These are phyloP conservation scores for Manis javanica DNA, from an alignment of 2,797 vertebrate species.

Conservation along the genomic window DNA sequence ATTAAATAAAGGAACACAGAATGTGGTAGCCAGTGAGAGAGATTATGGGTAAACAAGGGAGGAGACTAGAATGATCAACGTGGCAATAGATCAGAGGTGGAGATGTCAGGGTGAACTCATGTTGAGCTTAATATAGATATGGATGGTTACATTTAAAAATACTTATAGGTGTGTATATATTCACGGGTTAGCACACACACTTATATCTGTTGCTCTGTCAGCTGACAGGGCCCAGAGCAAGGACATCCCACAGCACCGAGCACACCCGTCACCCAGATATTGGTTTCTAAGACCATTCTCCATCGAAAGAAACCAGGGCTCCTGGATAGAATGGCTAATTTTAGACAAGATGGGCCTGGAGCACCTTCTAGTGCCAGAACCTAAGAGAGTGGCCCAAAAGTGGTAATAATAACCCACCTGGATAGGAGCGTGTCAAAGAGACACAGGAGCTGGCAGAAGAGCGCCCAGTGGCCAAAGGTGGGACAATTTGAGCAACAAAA, in stretches of 20 bases:
- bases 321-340: fast-evolving
- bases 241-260: fast-evolving
- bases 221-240: neutral
- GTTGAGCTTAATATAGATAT: too few relatives aligned
- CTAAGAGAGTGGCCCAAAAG: neutral
- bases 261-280: neutral
- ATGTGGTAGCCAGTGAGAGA: fast-evolving
- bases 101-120: fast-evolving
- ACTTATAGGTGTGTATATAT: too few relatives aligned
- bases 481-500: neutral
- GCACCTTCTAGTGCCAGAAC: neutral
- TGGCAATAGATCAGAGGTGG: fast-evolving
- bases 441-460: fast-evolving
- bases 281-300: neutral
- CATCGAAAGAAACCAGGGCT: neutral
- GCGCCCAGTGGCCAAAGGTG: neutral
- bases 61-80: fast-evolving
- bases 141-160: neutral
- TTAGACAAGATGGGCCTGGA: neutral
- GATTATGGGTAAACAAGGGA: too few relatives aligned
- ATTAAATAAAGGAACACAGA: neutral
- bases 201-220: neutral
- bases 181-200: neutral
- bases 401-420: neutral
- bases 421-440: neutral